Percentiles rank a stretch among this genome's conserved stretches.
phyloP scores from a whole-genome alignment of 2,888 invertebrate genomes.

The Odontocolon sp. region DNA sequence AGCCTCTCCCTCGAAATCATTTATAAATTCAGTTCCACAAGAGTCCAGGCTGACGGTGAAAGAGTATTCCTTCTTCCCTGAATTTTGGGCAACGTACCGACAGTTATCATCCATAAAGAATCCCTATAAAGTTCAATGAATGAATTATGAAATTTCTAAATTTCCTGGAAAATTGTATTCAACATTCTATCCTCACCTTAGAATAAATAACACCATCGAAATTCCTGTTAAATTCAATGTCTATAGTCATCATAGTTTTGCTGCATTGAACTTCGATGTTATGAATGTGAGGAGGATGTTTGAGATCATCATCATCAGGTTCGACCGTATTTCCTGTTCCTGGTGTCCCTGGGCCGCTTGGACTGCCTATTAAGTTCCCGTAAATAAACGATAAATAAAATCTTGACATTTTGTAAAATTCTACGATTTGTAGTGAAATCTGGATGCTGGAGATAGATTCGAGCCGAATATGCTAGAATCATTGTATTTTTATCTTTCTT shows the following conservation, averaged over 20 bases:
- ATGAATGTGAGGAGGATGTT: conserved; percentile 90
- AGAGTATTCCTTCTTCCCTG: conserved; percentile 86
- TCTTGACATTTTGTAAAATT: too few relatives aligned
- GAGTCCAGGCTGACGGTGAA: conserved; percentile 89
- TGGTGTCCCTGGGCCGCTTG: conserved; percentile 56
- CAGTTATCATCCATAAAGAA: conserved; percentile 87
- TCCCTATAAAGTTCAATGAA: conserved; percentile 80
- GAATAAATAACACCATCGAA: conserved; percentile 92
- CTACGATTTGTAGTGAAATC: too few relatives aligned
- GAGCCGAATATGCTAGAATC: too few relatives aligned
- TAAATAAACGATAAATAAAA: background rate
- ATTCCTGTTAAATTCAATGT: conserved; percentile 88
- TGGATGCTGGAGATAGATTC: too few relatives aligned
- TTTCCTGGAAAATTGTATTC: background rate
- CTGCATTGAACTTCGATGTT: conserved; percentile 89
- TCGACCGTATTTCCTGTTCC: conserved; percentile 44
- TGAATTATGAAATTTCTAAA: background rate
- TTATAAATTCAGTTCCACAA: conserved; percentile 91
- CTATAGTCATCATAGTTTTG: conserved; percentile 92
- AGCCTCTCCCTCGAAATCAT: conserved; percentile 87
- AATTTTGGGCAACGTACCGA: conserved; percentile 88
- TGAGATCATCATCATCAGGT: conserved; percentile 83
- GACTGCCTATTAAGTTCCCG: conserved; percentile 39
- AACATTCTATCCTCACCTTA: conserved; percentile 81
- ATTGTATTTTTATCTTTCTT: background rate